Evolutionary conservation across 2,888 invertebrate species (phyloP).

Genomic region (Dinocampus coccinellae): DNA sequence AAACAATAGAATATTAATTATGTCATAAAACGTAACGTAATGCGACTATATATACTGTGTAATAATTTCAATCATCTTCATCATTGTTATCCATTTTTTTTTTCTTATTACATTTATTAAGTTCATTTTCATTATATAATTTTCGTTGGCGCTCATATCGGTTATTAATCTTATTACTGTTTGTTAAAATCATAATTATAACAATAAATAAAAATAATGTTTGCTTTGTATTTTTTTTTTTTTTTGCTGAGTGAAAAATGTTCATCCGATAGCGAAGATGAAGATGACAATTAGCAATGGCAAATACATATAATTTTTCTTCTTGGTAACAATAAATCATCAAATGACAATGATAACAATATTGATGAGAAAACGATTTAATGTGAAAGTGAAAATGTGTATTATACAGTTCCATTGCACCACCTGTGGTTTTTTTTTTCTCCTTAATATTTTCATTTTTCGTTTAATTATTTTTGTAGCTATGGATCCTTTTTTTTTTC

Average conservation of each 20-base stretch:
- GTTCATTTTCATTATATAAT: conserved; percentile 2
- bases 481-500: conserved; percentile 16
- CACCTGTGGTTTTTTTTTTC: neutral
- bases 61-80: conserved; percentile 37
- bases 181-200: neutral
- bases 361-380: conserved; percentile 39
- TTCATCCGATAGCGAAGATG: conserved; percentile 13
- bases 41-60: conserved; percentile 41
- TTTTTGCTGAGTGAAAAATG: neutral
- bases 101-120: conserved; percentile 7
- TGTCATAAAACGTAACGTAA: conserved; percentile 50
- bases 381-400: conserved; percentile 2
- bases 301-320: conserved; percentile 22
- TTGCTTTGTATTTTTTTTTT: conserved; percentile 16
- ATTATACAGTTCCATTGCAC: conserved; percentile 14
- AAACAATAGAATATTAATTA: conserved; percentile 49
- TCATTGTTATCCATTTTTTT: conserved; percentile 20
- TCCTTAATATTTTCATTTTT: neutral
- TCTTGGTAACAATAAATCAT: conserved; percentile 35
- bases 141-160: neutral
- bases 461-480: conserved; percentile 28
- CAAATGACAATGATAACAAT: conserved; percentile 48
- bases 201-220: conserved; percentile 31
- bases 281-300: conserved; percentile 20
- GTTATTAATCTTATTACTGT: neutral